A percentile compares a stretch with the other conserved stretches of the same genome.
phyloP scores from a whole-genome alignment of 2,113 vertebrate species.

The Sturnira hondurensis region DNA sequence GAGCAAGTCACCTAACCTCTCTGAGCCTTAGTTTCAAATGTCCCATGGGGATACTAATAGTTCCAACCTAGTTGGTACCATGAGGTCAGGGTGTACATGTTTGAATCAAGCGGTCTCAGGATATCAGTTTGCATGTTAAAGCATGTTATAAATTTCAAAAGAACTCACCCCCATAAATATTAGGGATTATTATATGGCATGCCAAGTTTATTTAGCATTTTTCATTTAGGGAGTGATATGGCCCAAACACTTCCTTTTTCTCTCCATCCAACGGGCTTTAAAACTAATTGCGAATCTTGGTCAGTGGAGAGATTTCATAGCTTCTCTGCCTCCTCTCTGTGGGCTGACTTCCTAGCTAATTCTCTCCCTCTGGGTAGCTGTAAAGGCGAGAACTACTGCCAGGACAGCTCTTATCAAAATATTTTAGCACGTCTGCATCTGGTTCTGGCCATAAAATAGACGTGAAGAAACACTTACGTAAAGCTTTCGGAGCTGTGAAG shows the following conservation, averaged over 20 bases:
- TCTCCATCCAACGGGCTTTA: slow-evolving; percentile 29
- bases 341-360: slow-evolving; percentile 64
- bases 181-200: not conserved
- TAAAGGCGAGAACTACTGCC: slow-evolving; percentile 66
- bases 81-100: not conserved
- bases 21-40: not conserved
- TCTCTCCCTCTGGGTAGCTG: slow-evolving; percentile 67
- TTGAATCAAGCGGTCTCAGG: not conserved
- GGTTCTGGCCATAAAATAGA: slow-evolving; percentile 73
- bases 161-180: not conserved
- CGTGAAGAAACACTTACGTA: slow-evolving; percentile 75
- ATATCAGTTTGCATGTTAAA: not conserved
- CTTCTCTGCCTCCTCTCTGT: slow-evolving; percentile 25
- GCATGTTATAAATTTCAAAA: not conserved
- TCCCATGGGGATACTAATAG: too few relatives aligned
- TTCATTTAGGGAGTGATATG: not conserved
- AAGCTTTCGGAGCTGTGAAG: slow-evolving; percentile 69
- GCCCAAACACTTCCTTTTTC: slow-evolving; percentile 7
- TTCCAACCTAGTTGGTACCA: not conserved
- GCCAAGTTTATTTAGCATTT: not conserved
- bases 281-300: slow-evolving; percentile 35
- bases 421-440: slow-evolving; percentile 78
- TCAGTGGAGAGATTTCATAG: slow-evolving; percentile 42
- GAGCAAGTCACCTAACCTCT: not conserved
- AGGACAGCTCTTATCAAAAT: slow-evolving; percentile 76